Base-by-base conservation (phyloP, 2,888 invertebrate species). In the Caenorhabditis plicata region DNA sequence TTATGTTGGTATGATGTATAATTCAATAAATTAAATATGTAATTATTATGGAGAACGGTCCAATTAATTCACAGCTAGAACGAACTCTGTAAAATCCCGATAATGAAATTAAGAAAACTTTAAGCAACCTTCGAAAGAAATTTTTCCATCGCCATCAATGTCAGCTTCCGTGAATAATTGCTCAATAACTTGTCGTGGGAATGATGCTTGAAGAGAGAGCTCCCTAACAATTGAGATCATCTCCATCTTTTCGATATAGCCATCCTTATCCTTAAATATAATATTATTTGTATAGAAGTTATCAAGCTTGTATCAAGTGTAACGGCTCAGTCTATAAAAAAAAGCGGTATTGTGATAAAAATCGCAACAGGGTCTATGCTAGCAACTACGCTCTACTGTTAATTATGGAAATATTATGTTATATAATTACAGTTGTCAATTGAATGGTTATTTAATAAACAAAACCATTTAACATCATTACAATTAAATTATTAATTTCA, bases 141-240 rank as follows among this genome's bases (percentile, higher is more conserved):
- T 78, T 54, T 76, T 75, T 15, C 78, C 78, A 47, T 78, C 78
- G 7, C 76, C 73, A 32, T 79, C 77, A 15, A 73, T 65, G 49
- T 79, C 79, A 17, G 79, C 79, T 32, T 79, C 79, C 8, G 48
- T 47, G 64, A 79, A 79, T 17, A 79, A 65, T 53, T 73, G 68
- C 46, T 78, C 75, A 42, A 79, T 71, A 17, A 79, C 72, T 25
- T 62, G 43, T 13, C 44, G 61, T n/a, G 78, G 78, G 50, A 77
- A 79, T 17, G 68, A 68, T 3, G 54, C 48, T 13, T 74, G 73
- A 11, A 79, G 68, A 3, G 69, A 64, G 29, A 79, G 60, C 51
- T 79, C 75, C 8, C 57, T 51, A 2, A 78, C 77, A 38, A 78
- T 71, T 27, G 63, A 57, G 31, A 68, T 68, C 79, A 79, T 78